Conservation (phyloP, 2,888 invertebrate genomes). For the Onthophagus sagittarius region DNA sequence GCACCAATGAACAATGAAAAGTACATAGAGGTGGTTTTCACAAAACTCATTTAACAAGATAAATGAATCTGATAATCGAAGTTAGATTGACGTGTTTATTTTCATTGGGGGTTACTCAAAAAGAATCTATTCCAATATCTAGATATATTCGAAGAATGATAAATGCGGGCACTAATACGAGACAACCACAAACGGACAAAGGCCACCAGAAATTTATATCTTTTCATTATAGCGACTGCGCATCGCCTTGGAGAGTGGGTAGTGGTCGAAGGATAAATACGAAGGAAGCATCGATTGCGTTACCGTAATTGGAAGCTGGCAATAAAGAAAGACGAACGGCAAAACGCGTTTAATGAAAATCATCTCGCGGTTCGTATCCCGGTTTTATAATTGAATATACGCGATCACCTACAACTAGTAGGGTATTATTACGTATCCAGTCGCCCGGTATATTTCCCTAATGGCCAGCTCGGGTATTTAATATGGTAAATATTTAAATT, state of each 20-base stretch:
- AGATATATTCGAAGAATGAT: not conserved
- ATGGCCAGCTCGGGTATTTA: not conserved
- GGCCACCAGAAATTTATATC: not conserved
- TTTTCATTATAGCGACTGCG: not conserved
- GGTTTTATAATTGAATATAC: not conserved
- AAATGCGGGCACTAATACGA: not conserved
- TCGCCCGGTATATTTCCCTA: not conserved
- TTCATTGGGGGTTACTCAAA: no score
- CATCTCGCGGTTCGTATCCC: not conserved
- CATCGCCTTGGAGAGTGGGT: not conserved
- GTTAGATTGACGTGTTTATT: no score
- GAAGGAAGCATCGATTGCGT: not conserved
- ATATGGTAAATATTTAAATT: constrained; percentile 7
- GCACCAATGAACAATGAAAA: no score
- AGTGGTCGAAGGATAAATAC: not conserved
- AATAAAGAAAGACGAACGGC: not conserved
- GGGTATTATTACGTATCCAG: not conserved
- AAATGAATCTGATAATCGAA: no score
- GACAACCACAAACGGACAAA: not conserved
- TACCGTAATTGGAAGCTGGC: not conserved
- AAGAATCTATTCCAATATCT: not conserved
- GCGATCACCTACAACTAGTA: not conserved
- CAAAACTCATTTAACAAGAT: no score
- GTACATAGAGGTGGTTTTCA: no score
- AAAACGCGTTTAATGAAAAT: not conserved